These are phyloP conservation scores for Rallus limicola DNA, from an alignment of 2,113 vertebrate genomes.

Conservation along the genomic window DNA sequence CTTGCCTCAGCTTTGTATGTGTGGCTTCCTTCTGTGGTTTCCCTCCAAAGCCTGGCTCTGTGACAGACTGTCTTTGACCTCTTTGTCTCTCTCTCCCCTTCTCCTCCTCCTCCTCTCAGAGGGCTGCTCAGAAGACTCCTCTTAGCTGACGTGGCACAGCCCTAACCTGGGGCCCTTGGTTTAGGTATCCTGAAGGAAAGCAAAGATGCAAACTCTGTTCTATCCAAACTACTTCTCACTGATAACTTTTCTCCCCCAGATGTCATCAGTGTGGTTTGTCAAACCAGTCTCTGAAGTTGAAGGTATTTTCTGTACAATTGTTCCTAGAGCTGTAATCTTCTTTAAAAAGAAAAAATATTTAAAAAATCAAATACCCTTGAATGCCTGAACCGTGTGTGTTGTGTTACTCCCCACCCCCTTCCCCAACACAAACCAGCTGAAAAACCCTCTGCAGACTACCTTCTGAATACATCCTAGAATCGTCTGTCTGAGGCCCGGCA, in stretches of 20 bases:
- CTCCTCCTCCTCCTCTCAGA: not conserved
- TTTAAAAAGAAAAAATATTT: not conserved
- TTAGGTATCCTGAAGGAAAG: not conserved
- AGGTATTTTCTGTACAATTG: not conserved
- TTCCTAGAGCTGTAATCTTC: not conserved
- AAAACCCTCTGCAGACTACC: not conserved
- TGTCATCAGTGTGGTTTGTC: not conserved
- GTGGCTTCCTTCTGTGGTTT: not conserved
- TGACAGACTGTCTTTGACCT: not conserved
- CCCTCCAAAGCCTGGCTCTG: not conserved
- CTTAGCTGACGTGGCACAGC: conserved; percentile 1
- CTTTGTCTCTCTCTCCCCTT: not conserved
- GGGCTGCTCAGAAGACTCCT: not conserved
- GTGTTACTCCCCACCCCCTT: no score
- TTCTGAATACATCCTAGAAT: not conserved
- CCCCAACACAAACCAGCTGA: not conserved
- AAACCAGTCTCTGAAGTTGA: not conserved
- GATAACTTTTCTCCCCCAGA: not conserved
- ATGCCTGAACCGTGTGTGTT: not conserved
- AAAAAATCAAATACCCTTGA: not conserved
- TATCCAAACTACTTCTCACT: not conserved
- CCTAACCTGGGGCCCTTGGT: not conserved
- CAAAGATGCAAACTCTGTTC: not conserved
- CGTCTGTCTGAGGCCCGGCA: not conserved
- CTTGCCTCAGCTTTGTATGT: not conserved